Conservation (phyloP, 2,113 vertebrate genomes). For the Pteruthius melanotis region DNA sequence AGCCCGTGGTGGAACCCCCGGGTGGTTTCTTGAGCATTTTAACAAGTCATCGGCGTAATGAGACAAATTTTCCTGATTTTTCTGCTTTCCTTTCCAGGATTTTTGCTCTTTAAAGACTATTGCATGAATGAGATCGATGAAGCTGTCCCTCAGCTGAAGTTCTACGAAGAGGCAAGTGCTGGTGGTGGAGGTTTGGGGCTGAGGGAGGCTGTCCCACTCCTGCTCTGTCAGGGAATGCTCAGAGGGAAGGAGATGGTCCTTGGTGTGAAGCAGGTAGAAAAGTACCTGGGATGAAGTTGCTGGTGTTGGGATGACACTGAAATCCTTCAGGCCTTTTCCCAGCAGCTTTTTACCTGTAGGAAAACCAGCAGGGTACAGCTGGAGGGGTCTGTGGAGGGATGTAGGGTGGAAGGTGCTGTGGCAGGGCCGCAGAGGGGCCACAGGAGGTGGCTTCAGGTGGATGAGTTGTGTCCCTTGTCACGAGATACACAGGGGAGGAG, state of each 20-base stretch:
- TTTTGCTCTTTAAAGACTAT: constrained; percentile 96
- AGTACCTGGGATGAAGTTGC: neutral
- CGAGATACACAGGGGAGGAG: rapidly evolving
- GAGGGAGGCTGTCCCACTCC: rapidly evolving
- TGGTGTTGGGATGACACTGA: neutral
- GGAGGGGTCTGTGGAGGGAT: neutral
- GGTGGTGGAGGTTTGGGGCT: neutral
- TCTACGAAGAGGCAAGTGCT: constrained; percentile 91
- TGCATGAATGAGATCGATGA: constrained; percentile 95
- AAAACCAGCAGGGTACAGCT: neutral
- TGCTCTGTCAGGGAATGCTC: rapidly evolving
- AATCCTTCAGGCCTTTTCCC: neutral
- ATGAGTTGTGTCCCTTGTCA: neutral
- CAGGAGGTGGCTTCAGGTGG: rapidly evolving
- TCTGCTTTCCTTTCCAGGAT: constrained; percentile 74
- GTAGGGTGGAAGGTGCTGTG: neutral
- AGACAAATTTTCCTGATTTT: rapidly evolving
- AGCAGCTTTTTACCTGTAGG: neutral
- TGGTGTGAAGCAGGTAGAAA: neutral
- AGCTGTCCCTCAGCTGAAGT: constrained; percentile 95
- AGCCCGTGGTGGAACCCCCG: rapidly evolving
- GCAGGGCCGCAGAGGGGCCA: neutral
- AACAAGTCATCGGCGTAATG: rapidly evolving
- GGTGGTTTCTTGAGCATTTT: neutral
- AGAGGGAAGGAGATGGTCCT: neutral